Conservation (phyloP, 2,888 invertebrate genomes). For the Eumerus sabulonum region DNA sequence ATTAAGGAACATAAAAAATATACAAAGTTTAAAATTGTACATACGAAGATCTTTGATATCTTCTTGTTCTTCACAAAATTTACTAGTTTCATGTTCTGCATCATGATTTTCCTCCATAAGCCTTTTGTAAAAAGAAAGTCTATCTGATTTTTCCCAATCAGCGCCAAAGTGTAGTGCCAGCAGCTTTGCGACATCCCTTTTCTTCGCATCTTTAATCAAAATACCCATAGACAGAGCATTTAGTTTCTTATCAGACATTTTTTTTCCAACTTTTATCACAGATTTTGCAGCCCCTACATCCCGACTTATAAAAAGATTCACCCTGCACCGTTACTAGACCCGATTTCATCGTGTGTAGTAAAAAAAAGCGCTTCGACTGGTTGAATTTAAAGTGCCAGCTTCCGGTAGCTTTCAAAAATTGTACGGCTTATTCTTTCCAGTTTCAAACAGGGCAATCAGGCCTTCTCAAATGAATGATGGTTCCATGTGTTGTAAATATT, state of each 20-base stretch:
- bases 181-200: slow-evolving; percentile 22
- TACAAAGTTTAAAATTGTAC: too few relatives aligned
- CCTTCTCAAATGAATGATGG: slow-evolving; percentile 5
- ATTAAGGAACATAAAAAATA: too few relatives aligned
- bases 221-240: slow-evolving; percentile 11
- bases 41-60: too few relatives aligned
- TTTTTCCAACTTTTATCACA: not conserved
- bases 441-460: slow-evolving; percentile 1
- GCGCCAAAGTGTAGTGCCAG: slow-evolving; percentile 10
- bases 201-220: slow-evolving; percentile 9
- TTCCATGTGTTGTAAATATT: slow-evolving; percentile 8
- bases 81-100: too few relatives aligned
- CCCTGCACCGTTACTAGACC: slow-evolving; percentile 10
- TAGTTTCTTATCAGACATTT: slow-evolving; percentile 13
- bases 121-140: too few relatives aligned
- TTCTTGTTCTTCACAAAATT: too few relatives aligned
- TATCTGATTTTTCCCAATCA: slow-evolving; percentile 5
- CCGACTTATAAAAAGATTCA: slow-evolving; percentile 17
- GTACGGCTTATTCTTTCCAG: not conserved
- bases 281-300: slow-evolving; percentile 10
- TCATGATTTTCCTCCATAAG: too few relatives aligned
- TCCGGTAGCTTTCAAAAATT: slow-evolving; percentile 3
- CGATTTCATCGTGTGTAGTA: slow-evolving; percentile 10
- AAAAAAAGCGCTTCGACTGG: slow-evolving; percentile 20
- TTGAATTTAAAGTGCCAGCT: slow-evolving; percentile 16